A percentile compares a stretch with the other conserved stretches of the same genome.
These are phyloP conservation scores for Dromius quadrimaculatus DNA, from an alignment of 2,888 invertebrate species.

Conservation along the genomic window DNA sequence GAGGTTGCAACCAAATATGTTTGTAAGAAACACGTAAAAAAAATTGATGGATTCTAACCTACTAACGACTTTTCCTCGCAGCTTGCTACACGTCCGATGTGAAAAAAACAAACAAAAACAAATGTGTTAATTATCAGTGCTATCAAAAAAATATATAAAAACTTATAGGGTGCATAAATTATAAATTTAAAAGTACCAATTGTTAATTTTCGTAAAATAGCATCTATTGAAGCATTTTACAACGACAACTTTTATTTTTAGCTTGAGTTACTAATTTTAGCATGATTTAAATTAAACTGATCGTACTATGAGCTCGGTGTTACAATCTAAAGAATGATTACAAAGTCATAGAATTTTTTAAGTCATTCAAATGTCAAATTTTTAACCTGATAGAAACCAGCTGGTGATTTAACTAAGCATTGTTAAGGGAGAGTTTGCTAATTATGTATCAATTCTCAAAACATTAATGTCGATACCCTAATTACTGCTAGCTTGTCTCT, in stretches of 20 bases:
- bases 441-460: no score
- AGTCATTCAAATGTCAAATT: no score
- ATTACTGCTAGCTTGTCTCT: no score
- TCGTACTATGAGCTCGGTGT: conserved; percentile 39
- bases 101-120: conserved; percentile 49
- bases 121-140: conserved; percentile 50
- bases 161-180: conserved; percentile 48
- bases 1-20: conserved; percentile 40
- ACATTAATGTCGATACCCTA: no score
- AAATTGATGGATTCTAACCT: conserved; percentile 74
- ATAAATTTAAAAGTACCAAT: conserved; percentile 31
- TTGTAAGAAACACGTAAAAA: conserved; percentile 49
- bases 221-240: conserved; percentile 33
- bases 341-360: no score
- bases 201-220: conserved; percentile 9
- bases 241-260: conserved; percentile 17
- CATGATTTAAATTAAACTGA: conserved; percentile 51
- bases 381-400: no score
- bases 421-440: no score
- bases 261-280: background rate
- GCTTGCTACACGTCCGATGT: conserved; percentile 72
- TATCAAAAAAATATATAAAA: conserved; percentile 44
- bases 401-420: no score
- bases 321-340: conserved; percentile 15
- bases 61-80: conserved; percentile 84